Percentiles rank a stretch among this genome's conserved stretches.
phyloP scores from a whole-genome alignment of 2,888 invertebrate species.

The Lobophora halterata region DNA sequence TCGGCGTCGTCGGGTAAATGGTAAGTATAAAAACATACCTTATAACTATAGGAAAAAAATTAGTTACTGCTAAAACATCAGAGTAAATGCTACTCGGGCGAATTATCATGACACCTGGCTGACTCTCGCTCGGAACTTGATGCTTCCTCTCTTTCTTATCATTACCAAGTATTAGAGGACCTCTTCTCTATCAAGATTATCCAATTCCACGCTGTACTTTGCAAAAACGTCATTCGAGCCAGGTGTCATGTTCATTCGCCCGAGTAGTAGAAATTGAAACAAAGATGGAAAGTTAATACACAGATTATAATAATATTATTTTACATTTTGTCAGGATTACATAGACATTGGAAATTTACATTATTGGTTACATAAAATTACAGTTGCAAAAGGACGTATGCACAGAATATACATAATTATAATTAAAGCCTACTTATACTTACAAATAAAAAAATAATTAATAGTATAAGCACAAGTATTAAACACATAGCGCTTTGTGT shows the following conservation, averaged over 20 bases:
- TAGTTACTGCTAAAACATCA: too few species aligned
- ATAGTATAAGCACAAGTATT: background rate
- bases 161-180: too few species aligned
- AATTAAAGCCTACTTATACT: too few species aligned
- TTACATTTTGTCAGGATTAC: slow-evolving; percentile 37
- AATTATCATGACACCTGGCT: too few species aligned
- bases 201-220: too few species aligned
- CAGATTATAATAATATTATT: slow-evolving; percentile 58
- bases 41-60: too few species aligned
- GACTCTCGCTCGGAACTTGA: too few species aligned
- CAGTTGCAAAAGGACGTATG: slow-evolving; percentile 18
- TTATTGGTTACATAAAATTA: slow-evolving; percentile 4
- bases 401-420: slow-evolving; percentile 7
- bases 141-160: too few species aligned
- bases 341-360: slow-evolving; percentile 4
- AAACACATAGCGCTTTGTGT: background rate
- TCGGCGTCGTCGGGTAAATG: too few species aligned
- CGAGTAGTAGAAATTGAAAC: slow-evolving; percentile 38
- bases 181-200: too few species aligned
- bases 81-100: too few species aligned
- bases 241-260: slow-evolving; percentile 2
- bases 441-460: background rate
- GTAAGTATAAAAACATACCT: too few species aligned
- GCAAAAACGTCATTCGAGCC: background rate
- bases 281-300: slow-evolving; percentile 50